Evolutionary conservation across 2,797 vertebrate species (phyloP).

Genomic region (Nyctalus aviator): DNA sequence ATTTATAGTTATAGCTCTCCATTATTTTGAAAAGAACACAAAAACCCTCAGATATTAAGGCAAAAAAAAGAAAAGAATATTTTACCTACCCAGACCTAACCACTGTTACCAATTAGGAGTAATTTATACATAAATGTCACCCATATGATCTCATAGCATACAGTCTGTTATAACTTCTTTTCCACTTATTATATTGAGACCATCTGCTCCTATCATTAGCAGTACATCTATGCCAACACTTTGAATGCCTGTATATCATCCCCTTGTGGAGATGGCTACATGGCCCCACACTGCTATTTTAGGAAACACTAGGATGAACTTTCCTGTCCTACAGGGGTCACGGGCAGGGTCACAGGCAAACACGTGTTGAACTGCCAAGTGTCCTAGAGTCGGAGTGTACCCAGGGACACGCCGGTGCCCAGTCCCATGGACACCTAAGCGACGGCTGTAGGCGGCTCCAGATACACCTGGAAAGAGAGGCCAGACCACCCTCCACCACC

Average conservation of each 20-base stretch:
- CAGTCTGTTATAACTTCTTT: not conserved
- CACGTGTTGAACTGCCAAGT: not conserved
- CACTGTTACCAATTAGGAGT: conserved; percentile 44
- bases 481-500: not conserved
- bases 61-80: conserved; percentile 23
- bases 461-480: not conserved
- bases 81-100: not conserved
- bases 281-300: not conserved
- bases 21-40: not conserved
- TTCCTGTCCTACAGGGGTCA: not conserved
- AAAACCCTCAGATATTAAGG: conserved; percentile 10
- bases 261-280: not conserved
- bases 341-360: not conserved
- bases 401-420: not conserved
- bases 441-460: not conserved
- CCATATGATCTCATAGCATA: not conserved
- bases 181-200: conserved; percentile 28
- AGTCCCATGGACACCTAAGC: not conserved
- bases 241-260: not conserved
- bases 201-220: not conserved
- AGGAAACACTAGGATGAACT: not conserved
- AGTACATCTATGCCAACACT: not conserved
- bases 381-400: not conserved
- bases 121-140: conserved; percentile 5
- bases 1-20: not conserved